Evolutionary conservation across 2,888 invertebrate species (phyloP).

Genomic region (Yponomeuta malinellus): DNA sequence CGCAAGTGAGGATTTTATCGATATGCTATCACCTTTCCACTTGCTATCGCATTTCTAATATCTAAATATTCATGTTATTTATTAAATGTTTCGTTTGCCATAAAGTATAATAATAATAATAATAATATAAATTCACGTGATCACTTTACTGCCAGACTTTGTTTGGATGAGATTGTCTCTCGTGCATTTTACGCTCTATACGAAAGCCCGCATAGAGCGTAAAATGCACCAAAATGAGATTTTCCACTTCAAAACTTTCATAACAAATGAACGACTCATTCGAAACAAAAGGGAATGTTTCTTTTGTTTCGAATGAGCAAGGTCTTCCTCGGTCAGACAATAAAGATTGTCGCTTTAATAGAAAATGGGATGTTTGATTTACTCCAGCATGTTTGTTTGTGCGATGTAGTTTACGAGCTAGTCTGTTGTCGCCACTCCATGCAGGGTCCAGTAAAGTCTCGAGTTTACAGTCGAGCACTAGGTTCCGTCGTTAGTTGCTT

Average conservation of each 20-base stretch:
- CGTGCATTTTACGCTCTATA: neutral
- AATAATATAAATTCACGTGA: neutral
- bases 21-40: too few relatives aligned
- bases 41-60: too few relatives aligned
- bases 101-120: too few relatives aligned
- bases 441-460: slow-evolving; percentile 34
- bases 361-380: neutral
- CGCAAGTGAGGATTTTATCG: too few relatives aligned
- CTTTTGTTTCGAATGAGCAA: neutral
- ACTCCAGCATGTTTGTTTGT: slow-evolving; percentile 33
- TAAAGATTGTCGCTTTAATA: neutral
- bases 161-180: neutral
- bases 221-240: neutral
- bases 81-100: too few relatives aligned
- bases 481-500: slow-evolving; percentile 28
- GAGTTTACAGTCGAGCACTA: slow-evolving; percentile 36
- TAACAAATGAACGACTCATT: neutral
- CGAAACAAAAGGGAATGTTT: neutral
- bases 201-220: neutral
- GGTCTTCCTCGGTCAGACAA: neutral
- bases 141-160: neutral
- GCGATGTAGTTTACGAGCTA: slow-evolving; percentile 37
- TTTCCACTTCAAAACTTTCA: neutral
- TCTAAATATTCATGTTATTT: too few relatives aligned
- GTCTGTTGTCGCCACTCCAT: slow-evolving; percentile 46